Percentiles rank a stretch among this genome's conserved stretches.
These are phyloP conservation scores for Anolis carolinensis DNA, from an alignment of 2,113 vertebrate genomes.

Conservation along the genomic window DNA sequence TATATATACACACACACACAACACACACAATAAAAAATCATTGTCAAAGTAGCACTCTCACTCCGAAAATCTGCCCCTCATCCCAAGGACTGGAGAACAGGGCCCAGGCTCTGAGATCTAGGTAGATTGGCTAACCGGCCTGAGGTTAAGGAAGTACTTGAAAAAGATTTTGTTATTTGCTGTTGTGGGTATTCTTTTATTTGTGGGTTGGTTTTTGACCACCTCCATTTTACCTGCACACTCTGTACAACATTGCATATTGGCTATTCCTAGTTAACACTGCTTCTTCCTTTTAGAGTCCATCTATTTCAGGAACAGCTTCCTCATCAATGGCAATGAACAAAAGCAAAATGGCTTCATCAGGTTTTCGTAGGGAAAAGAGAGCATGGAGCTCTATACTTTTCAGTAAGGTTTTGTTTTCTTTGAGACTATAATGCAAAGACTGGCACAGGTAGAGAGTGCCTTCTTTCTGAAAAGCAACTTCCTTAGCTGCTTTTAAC, in stretches of 20 bases:
- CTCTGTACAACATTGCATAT: background rate
- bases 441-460: background rate
- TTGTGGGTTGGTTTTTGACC: background rate
- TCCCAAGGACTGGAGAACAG: no score
- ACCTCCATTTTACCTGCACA: background rate
- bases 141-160: background rate
- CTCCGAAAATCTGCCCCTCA: no score
- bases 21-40: no score
- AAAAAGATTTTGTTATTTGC: background rate
- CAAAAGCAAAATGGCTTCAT: background rate
- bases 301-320: background rate
- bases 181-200: background rate
- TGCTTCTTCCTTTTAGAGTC: no score
- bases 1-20: no score
- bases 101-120: no score
- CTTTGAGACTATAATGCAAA: background rate
- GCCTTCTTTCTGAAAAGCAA: background rate
- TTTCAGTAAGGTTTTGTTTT: background rate
- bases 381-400: background rate
- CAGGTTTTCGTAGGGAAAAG: background rate
- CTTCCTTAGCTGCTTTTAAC: background rate
- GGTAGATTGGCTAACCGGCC: no score
- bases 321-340: background rate
- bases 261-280: background rate
- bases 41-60: no score